Evolutionary conservation across 1,140 invertebrate genomes (phyloP).

Genomic region (Zaprionus vittiger): DNA sequence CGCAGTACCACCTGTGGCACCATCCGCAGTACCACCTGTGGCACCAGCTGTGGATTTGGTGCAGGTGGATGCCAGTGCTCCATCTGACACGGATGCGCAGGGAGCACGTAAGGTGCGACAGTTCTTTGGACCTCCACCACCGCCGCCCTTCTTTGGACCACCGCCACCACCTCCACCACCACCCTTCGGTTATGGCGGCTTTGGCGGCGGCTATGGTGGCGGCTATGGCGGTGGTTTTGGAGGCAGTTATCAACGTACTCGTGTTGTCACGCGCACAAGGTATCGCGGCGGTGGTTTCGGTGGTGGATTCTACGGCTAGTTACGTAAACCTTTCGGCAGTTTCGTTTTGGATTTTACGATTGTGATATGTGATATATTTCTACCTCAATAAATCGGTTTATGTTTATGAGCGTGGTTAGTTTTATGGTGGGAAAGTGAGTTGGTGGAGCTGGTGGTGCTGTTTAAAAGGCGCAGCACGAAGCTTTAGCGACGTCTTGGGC

Average conservation of each 20-base stretch:
- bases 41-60: conserved; percentile 14
- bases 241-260: conserved; percentile 62
- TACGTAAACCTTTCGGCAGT: no score
- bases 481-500: background rate
- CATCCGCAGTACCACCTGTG: background rate
- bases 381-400: conserved; percentile 22
- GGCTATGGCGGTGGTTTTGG: conserved; percentile 56
- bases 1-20: background rate
- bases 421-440: conserved; percentile 44
- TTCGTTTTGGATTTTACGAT: background rate
- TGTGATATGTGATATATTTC: conserved; percentile 63
- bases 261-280: conserved; percentile 68
- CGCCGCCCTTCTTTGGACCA: conserved; percentile 63
- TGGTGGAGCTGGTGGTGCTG: background rate
- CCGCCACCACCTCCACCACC: conserved; percentile 35
- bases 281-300: conserved; percentile 59
- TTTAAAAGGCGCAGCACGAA: conserved; percentile 33
- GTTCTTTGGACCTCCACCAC: conserved; percentile 60
- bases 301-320: conserved; percentile 75
- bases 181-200: conserved; percentile 36
- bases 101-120: conserved; percentile 65
- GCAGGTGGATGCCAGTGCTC: background rate
- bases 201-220: conserved; percentile 54
- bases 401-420: background rate
- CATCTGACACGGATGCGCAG: conserved; percentile 15